phyloP scores from a whole-genome alignment of 1,140 invertebrate species.

The Aphaenogaster floridana region DNA sequence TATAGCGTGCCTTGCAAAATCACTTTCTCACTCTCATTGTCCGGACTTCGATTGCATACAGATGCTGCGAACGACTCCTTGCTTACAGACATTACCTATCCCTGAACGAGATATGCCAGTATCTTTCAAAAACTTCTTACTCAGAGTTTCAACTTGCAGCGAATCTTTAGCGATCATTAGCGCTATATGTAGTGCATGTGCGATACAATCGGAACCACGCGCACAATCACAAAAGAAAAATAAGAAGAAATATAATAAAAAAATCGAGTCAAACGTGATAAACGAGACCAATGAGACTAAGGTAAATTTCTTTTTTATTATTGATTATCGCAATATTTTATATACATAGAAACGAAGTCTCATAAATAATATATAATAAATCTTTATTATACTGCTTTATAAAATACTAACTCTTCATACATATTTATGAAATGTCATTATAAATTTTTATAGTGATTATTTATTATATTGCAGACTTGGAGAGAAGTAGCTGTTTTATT shows the following conservation, averaged over 20 bases:
- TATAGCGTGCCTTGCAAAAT: slow-evolving; percentile 81
- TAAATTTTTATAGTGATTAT: slow-evolving; percentile 32
- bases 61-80: slow-evolving; percentile 72
- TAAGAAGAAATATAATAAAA: slow-evolving; percentile 82
- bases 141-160: slow-evolving; percentile 84
- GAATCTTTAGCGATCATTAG: slow-evolving; percentile 84
- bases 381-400: background rate
- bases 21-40: slow-evolving; percentile 76
- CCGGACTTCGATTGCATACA: slow-evolving; percentile 81
- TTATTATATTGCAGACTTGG: slow-evolving; percentile 81
- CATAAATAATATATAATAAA: background rate
- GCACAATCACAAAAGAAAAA: slow-evolving; percentile 80
- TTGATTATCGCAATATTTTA: background rate
- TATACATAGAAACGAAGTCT: background rate
- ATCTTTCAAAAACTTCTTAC: slow-evolving; percentile 82
- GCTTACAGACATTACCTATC: slow-evolving; percentile 78
- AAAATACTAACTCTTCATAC: background rate
- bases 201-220: slow-evolving; percentile 76
- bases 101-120: slow-evolving; percentile 78
- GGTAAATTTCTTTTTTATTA: slow-evolving; percentile 11
- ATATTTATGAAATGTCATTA: slow-evolving; percentile 11
- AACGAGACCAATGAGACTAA: slow-evolving; percentile 75
- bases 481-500: slow-evolving; percentile 79
- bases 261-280: slow-evolving; percentile 74
- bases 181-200: slow-evolving; percentile 80